phyloP scores from a whole-genome alignment of 1,140 invertebrate genomes.

The Papilio dardanus region DNA sequence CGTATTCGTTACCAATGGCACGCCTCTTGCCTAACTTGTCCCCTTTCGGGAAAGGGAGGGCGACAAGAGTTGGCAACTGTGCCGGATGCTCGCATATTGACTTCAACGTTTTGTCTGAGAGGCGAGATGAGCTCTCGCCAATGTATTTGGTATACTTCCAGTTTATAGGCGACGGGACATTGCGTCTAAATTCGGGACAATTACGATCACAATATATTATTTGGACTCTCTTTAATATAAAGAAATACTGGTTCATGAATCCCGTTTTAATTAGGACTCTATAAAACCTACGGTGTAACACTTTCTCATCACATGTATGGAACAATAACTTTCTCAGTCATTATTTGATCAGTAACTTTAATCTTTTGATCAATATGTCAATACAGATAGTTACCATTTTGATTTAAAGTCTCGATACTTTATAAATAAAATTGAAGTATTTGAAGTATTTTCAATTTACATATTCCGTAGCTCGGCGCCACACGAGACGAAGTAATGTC shows the following conservation, averaged over 20 bases:
- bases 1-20: conserved; percentile 59
- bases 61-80: conserved; percentile 59
- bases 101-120: conserved; percentile 59
- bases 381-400: not conserved
- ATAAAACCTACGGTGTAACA: not conserved
- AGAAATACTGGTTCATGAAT: not conserved
- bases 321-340: not conserved
- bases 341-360: not conserved
- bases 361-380: not conserved
- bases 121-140: conserved; percentile 47
- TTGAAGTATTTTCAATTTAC: conserved; percentile 35
- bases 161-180: conserved; percentile 20
- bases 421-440: conserved; percentile 25
- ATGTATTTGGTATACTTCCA: conserved; percentile 51
- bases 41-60: conserved; percentile 41
- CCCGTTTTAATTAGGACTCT: not conserved
- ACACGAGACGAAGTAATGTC: conserved; percentile 3
- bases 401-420: conserved; percentile 28
- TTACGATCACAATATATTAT: conserved; percentile 19
- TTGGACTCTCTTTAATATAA: not conserved
- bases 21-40: conserved; percentile 53
- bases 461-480: conserved; percentile 12
- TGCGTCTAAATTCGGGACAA: conserved; percentile 27
- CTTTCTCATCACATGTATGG: no score
- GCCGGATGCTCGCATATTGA: conserved; percentile 62